Evolutionary conservation across 2,888 invertebrate species (phyloP).

Genomic region (Drosophila demipolita): DNA sequence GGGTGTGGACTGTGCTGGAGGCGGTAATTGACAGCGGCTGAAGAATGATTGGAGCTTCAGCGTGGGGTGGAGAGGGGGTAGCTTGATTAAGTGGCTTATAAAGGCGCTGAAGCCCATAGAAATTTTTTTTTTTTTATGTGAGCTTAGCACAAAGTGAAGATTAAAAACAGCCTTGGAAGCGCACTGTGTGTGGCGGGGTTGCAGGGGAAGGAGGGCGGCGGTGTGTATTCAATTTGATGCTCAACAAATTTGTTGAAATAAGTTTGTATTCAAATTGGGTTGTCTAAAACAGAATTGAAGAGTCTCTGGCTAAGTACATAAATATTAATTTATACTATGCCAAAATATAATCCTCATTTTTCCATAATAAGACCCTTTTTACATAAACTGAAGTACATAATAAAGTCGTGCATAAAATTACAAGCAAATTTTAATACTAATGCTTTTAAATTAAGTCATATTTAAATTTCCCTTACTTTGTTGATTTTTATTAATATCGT

Average conservation of each 20-base stretch:
- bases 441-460: not conserved
- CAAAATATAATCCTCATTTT: not conserved
- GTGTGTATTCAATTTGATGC: conserved; percentile 23
- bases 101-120: conserved; percentile 41
- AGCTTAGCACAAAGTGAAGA: conserved; percentile 52
- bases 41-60: conserved; percentile 24
- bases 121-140: conserved; percentile 9
- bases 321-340: not conserved
- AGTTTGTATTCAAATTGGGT: conserved; percentile 25
- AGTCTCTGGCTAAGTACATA: not conserved
- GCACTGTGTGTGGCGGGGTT: not conserved
- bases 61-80: conserved; percentile 6
- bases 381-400: not conserved
- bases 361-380: not conserved
- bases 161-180: conserved; percentile 36
- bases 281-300: conserved; percentile 1
- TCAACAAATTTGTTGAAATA: conserved; percentile 22
- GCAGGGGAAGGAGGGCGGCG: not conserved
- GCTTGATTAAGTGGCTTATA: conserved; percentile 64
- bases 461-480: not conserved
- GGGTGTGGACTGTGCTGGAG: conserved; percentile 3
- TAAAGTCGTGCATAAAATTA: not conserved
- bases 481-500: not conserved
- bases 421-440: not conserved
- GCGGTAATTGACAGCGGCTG: conserved; percentile 60